phyloP scores from a whole-genome alignment of 2,888 invertebrate species.

The Incurvaria masculella region DNA sequence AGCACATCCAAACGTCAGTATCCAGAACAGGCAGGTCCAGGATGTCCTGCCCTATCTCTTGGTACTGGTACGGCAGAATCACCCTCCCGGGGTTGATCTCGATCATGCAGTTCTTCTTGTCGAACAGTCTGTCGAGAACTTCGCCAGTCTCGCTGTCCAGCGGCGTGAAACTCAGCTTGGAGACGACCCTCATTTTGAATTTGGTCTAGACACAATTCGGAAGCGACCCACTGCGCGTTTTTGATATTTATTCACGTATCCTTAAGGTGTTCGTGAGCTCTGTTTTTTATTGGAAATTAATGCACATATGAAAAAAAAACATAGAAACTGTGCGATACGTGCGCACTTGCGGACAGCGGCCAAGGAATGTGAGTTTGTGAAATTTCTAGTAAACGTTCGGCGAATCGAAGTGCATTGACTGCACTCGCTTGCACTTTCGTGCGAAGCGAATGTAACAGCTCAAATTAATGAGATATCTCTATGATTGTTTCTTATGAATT shows the following conservation, averaged over 20 bases:
- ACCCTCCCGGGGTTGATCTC: slow-evolving; percentile 70
- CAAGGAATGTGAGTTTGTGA: background rate
- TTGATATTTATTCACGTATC: too few species aligned
- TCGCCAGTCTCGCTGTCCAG: slow-evolving; percentile 57
- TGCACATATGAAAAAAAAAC: background rate
- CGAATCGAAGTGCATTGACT: background rate
- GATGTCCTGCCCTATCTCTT: slow-evolving; percentile 66
- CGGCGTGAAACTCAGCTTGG: slow-evolving; percentile 52
- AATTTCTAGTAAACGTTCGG: background rate
- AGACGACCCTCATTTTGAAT: slow-evolving; percentile 35
- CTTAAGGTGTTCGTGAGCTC: background rate
- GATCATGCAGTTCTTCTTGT: slow-evolving; percentile 65
- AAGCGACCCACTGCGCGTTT: background rate
- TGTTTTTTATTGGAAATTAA: background rate
- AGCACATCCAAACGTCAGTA: slow-evolving; percentile 83
- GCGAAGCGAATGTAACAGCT: too few species aligned
- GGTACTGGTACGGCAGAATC: slow-evolving; percentile 66
- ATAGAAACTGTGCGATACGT: background rate
- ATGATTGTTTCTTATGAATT: too few species aligned
- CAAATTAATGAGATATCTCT: too few species aligned
- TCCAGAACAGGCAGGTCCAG: slow-evolving; percentile 67
- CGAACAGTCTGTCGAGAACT: slow-evolving; percentile 65
- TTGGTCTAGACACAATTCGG: background rate
- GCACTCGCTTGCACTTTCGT: background rate
- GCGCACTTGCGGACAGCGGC: background rate